phyloP scores from a whole-genome alignment of 2,888 invertebrate genomes.

The Agrochola litura region DNA sequence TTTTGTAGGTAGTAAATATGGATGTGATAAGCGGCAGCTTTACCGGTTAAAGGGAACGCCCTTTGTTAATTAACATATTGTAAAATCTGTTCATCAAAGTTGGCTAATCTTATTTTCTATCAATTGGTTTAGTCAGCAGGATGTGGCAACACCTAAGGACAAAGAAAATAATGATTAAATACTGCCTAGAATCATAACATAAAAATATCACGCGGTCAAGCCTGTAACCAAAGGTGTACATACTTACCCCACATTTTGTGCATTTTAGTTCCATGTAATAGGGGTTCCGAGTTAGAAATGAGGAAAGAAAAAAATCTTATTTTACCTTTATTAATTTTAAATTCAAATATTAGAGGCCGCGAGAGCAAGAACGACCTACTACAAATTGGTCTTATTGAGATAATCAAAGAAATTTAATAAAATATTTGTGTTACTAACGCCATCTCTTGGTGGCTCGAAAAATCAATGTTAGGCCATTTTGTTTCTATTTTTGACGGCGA shows the following conservation, averaged over 20 bases:
- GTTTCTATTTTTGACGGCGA: too few relatives aligned
- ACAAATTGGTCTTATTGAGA: too few relatives aligned
- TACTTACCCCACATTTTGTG: neutral
- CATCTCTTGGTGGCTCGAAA: too few relatives aligned
- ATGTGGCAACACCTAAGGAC: neutral
- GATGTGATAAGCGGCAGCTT: too few relatives aligned
- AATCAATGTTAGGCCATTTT: too few relatives aligned
- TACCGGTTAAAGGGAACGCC: neutral
- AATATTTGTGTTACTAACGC: too few relatives aligned
- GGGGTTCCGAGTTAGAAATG: neutral
- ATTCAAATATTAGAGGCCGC: neutral
- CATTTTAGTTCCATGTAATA: neutral
- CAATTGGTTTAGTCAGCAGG: neutral
- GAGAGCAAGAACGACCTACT: too few relatives aligned
- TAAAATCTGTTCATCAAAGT: neutral
- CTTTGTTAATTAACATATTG: neutral
- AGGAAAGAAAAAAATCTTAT: neutral
- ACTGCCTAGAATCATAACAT: too few relatives aligned
- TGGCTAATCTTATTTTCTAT: neutral
- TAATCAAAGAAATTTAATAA: too few relatives aligned
- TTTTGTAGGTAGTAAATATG: too few relatives aligned
- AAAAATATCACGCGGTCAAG: too few relatives aligned
- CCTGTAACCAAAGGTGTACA: too few relatives aligned
- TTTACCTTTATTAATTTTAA: neutral
- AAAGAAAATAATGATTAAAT: neutral